A percentile compares a stretch with the other conserved stretches of the same genome.
Evolutionary conservation across 2,113 vertebrate genomes (phyloP).

Genomic region (Anas platyrhynchos): DNA sequence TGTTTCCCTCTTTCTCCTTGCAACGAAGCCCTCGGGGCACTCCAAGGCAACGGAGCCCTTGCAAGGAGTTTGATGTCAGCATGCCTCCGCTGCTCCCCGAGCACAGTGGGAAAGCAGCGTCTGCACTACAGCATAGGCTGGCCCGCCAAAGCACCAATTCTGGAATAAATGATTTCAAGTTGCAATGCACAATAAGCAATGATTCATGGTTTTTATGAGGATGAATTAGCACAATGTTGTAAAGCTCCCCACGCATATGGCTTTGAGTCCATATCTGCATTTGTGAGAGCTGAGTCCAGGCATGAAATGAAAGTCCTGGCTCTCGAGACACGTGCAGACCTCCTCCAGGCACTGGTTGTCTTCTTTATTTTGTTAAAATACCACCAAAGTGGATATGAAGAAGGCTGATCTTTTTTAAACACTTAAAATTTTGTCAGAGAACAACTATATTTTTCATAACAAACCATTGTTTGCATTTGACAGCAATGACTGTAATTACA

Average conservation of each 20-base stretch:
- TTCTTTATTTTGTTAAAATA: background rate
- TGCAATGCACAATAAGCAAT: background rate
- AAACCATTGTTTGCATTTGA: background rate
- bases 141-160: fast-evolving
- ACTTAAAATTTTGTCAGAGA: background rate
- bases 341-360: background rate
- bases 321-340: fast-evolving
- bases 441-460: background rate
- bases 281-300: background rate
- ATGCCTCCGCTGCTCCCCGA: fast-evolving
- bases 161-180: background rate
- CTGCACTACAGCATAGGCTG: fast-evolving
- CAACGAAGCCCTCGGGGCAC: background rate
- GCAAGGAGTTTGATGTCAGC: fast-evolving
- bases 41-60: background rate
- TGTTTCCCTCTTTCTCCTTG: background rate
- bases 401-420: background rate
- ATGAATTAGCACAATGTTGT: background rate
- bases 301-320: background rate
- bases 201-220: background rate
- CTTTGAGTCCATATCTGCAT: background rate
- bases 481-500: background rate
- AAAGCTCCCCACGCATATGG: fast-evolving
- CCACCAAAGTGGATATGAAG: background rate
- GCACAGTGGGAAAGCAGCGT: fast-evolving